Percentiles rank a stretch among this genome's conserved stretches.
phyloP scores from a whole-genome alignment of 2,888 invertebrate species.

The Spialia ferax region DNA sequence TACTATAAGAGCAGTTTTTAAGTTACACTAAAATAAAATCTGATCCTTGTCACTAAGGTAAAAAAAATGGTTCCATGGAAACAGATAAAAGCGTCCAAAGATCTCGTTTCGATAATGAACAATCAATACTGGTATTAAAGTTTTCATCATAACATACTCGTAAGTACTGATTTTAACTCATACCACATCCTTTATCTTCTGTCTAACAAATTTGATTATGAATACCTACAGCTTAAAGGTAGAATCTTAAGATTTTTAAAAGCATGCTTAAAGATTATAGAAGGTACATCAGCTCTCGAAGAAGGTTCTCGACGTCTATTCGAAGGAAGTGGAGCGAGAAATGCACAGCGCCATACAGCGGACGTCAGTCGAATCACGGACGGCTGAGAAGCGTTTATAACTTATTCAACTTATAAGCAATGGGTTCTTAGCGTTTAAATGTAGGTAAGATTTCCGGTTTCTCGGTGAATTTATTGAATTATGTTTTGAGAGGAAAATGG shows the following conservation, averaged over 20 bases:
- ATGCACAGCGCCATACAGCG: conserved; percentile 12
- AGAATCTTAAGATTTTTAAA: background rate
- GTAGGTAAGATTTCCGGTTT: background rate
- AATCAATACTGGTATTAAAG: no score
- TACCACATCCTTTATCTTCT: no score
- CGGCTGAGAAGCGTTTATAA: background rate
- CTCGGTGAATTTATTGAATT: background rate
- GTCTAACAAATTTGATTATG: no score
- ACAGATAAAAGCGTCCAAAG: no score
- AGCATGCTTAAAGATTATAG: background rate
- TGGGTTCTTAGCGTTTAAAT: background rate
- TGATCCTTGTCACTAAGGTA: no score
- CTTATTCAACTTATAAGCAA: conserved; percentile 9
- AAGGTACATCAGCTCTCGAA: background rate
- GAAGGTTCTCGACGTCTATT: conserved; percentile 14
- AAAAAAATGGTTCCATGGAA: no score
- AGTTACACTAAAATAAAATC: no score
- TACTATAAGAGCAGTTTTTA: no score
- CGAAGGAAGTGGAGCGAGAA: conserved; percentile 25
- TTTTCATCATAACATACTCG: no score
- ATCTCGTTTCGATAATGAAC: no score
- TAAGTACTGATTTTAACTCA: no score
- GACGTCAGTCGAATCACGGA: conserved; percentile 22
- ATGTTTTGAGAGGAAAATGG: background rate
- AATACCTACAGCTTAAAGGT: background rate